Conservation (phyloP, 2,888 invertebrate species). For the Palloptera scutellata region DNA sequence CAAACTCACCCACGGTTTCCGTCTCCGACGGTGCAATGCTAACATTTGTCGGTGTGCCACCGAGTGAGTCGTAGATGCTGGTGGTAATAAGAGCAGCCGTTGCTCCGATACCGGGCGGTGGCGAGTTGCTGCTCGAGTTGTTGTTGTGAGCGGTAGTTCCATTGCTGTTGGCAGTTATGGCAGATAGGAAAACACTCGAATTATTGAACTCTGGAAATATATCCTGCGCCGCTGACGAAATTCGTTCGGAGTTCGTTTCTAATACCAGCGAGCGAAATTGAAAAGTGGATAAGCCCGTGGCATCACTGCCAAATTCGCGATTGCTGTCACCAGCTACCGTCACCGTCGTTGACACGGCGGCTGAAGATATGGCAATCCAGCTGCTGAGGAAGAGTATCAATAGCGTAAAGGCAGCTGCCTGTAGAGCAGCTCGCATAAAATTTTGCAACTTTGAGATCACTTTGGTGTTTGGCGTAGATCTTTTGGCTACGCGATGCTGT, state of each 20-base stretch:
- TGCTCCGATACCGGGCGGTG: constrained; percentile 19
- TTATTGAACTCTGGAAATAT: constrained; percentile 31
- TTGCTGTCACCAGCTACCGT: not conserved
- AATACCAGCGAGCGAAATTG: constrained; percentile 30
- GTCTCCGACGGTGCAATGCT: constrained; percentile 29
- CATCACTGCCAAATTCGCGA: not conserved
- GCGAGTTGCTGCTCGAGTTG: not conserved
- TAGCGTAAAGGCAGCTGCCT: constrained; percentile 46
- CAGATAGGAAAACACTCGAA: constrained; percentile 16
- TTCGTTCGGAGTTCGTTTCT: constrained; percentile 36
- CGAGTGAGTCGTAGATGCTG: constrained; percentile 22
- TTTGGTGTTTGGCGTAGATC: constrained; percentile 37
- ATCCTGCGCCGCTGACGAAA: constrained; percentile 30
- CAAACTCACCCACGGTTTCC: constrained; percentile 49
- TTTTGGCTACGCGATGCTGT: not conserved
- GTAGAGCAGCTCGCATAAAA: constrained; percentile 22
- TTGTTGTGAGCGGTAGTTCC: too few species aligned
- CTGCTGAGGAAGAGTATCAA: constrained; percentile 48
- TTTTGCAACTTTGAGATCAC: constrained; percentile 44
- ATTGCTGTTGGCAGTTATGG: not conserved
- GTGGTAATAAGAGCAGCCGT: constrained; percentile 24
- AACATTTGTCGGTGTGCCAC: constrained; percentile 22
- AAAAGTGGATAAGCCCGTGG: not conserved
- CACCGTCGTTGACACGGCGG: constrained; percentile 13
- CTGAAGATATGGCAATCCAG: constrained; percentile 46